Conservation (phyloP, 2,113 vertebrate genomes). For the Pachyramphus minor region DNA sequence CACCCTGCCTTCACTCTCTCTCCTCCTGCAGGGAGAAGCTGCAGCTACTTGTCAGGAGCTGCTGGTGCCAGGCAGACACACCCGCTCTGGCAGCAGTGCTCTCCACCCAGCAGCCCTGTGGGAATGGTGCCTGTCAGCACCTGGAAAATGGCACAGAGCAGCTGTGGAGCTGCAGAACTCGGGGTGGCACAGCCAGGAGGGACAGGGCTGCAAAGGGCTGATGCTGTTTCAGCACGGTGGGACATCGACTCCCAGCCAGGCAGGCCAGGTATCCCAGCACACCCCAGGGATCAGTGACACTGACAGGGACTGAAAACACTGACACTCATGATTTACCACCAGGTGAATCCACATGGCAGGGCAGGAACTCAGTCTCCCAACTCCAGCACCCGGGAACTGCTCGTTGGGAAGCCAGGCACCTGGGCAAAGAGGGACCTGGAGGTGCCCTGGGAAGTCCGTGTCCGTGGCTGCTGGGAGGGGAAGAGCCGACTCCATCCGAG, state of each 20-base stretch:
- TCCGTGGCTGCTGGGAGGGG: not conserved
- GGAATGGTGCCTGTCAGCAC: not conserved
- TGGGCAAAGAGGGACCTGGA: fast-evolving
- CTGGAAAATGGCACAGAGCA: fast-evolving
- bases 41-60: not conserved
- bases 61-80: not conserved
- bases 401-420: fast-evolving
- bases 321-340: not conserved
- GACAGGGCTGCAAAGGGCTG: not conserved
- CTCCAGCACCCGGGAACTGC: fast-evolving
- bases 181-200: fast-evolving
- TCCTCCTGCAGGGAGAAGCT: not conserved
- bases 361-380: no score
- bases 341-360: fast-evolving
- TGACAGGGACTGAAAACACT: not conserved
- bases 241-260: not conserved
- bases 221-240: not conserved
- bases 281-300: fast-evolving
- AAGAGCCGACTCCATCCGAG: fast-evolving
- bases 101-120: not conserved
- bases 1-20: not conserved
- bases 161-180: fast-evolving
- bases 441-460: fast-evolving
- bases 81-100: not conserved
- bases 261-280: not conserved